Evolutionary conservation across 2,888 invertebrate species (phyloP), one percentile per base, ranked within the genome.

Genomic region (Cancer borealis): DNA sequence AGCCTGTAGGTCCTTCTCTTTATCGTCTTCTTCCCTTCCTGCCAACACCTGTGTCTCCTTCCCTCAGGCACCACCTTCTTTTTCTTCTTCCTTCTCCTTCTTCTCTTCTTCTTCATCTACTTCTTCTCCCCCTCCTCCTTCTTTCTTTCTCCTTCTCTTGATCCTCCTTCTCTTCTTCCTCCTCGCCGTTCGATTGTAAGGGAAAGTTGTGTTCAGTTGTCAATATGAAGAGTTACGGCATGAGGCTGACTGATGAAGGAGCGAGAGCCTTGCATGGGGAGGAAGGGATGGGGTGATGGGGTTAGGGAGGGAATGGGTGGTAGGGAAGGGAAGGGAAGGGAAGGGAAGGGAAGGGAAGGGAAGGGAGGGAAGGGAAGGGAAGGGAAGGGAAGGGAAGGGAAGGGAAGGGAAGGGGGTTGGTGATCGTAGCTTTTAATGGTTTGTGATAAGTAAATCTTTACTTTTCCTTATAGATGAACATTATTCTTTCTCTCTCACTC

Each of bases 241-340:
- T 84, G 84, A 84, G 84, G 84, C 84, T 84, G 84, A 84, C 39
- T 84, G 84, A 84, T 84, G 84, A 39, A 84, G 39, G 84, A 17
- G 8, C 3, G 10, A 14, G 14, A 39, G 39, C 8, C 10, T 14
- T 30, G 84, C 39, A n/a, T 30, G 17, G 39, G 84, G 0, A 8
- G 84, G 2, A 3, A 1, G 12, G 39, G 39, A 39, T 0, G 39
- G 39, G 84, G 14, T 30, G 39, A 14, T 14, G 14, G 12, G 39
- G 14, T 0, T 8, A n/a, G n/a, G 30, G 21, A n/a, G 66, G n/a
- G 66, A 0, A 12, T 14, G 54, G 54, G 5, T 14, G 66, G 17
- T 5, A 6, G 66, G 39, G 39, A 4, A 26, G 26, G 2, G 84
- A 84, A 14, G 39, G 17, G 30, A 1, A 26, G 73, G n/a, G 26